Base-by-base conservation (phyloP, 2,113 vertebrate genomes). In the Mugil cephalus region DNA sequence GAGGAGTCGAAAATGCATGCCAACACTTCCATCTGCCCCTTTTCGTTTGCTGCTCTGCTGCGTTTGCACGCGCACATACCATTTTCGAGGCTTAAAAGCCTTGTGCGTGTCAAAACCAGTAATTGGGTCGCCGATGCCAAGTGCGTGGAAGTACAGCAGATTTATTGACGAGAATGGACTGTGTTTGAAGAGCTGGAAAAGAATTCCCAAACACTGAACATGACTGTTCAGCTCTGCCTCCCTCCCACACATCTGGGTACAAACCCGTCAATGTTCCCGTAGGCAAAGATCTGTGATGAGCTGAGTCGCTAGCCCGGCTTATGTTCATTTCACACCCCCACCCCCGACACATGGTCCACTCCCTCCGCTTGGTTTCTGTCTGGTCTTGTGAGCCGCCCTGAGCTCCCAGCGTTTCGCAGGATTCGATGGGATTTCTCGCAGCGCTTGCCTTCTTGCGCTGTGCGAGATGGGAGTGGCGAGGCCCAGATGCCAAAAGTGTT, bases 231-330 rank as follows among this genome's bases (percentile, higher is more conserved):
- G 62, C 64, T 74, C 64, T 45, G 79, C 74, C 51, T 66, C 56
- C 64, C 74, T 80, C 72, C 77, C 79, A 87, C 87, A 87, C 85
- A 91, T 90, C 89, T 90, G 86, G 86, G 84, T 77, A 90, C 85
- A 89, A 88, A 81, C 78, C 52, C 72, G 50, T 78, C 82, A 87
- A 80, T 88, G 86, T 89, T 77, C 80, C 64, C 50, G 17, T 47
- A 13, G 74, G 80, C 86, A 63, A 53, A 70, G 51, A 76, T 87
- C 50, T 61, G 53, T 62, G 77, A 87, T 79, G 54, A 69, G 46
- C 17, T 61, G 59, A 52, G 48, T 12, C 46, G 46, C 63, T 77
- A n/a, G 60, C 62, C 66, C 71, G 59, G 48, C 17, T 72, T 42
- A 14, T 50, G 68, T 63, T 78, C 50, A 73, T 66, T 77, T 65